phyloP scores from a whole-genome alignment of 2,888 invertebrate genomes.

The Cosmia pyralina region DNA sequence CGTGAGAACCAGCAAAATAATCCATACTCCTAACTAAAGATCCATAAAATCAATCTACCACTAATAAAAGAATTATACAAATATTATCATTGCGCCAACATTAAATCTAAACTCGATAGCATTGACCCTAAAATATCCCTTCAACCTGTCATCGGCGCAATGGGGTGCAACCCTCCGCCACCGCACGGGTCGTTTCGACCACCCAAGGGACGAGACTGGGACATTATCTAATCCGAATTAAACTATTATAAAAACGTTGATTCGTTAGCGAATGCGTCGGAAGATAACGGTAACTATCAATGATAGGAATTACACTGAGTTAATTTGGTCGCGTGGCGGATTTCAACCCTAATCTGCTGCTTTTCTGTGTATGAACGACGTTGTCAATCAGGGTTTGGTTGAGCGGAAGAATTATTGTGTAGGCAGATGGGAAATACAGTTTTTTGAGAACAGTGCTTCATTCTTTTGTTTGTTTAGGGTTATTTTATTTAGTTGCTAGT shows the following conservation, averaged over 20 bases:
- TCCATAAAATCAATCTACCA: slow-evolving; percentile 45
- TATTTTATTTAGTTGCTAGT: slow-evolving; percentile 9
- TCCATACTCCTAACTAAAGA: slow-evolving; percentile 10
- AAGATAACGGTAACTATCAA: slow-evolving; percentile 81
- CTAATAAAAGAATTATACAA: slow-evolving; percentile 67
- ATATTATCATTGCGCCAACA: slow-evolving; percentile 72
- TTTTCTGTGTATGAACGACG: slow-evolving; percentile 68
- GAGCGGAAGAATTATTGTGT: slow-evolving; percentile 52
- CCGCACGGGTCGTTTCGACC: slow-evolving; percentile 71
- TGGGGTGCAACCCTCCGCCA: slow-evolving; percentile 74
- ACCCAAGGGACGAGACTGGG: slow-evolving; percentile 79
- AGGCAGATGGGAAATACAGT: slow-evolving; percentile 57
- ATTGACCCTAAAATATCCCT: slow-evolving; percentile 67
- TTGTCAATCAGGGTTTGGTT: slow-evolving; percentile 78
- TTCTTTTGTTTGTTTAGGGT: slow-evolving; percentile 36
- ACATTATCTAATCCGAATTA: slow-evolving; percentile 88
- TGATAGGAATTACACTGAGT: slow-evolving; percentile 85
- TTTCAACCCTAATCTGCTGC: slow-evolving; percentile 71
- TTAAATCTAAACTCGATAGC: slow-evolving; percentile 67
- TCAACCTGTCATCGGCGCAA: slow-evolving; percentile 77
- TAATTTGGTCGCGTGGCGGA: slow-evolving; percentile 87
- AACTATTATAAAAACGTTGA: slow-evolving; percentile 83
- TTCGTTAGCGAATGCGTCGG: slow-evolving; percentile 80
- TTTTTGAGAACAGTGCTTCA: slow-evolving; percentile 44
- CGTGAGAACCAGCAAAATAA: slow-evolving; percentile 45